Conservation (phyloP, 2,888 invertebrate genomes). For the Rhaphigaster nebulosa region DNA sequence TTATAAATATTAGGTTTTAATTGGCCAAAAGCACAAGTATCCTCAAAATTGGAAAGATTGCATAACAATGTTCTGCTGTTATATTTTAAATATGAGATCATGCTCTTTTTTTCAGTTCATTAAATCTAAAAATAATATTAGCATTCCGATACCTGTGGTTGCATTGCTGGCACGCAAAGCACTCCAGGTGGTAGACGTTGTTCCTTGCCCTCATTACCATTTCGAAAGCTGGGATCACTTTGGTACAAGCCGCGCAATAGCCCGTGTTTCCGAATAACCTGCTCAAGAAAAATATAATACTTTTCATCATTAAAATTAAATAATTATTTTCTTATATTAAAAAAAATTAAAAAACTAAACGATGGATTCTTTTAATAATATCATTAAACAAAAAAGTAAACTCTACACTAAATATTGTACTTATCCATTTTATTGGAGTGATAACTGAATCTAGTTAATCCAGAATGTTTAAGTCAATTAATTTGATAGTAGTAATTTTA, state of each 20-base stretch:
- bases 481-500: too few species aligned
- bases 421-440: too few species aligned
- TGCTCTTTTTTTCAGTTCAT: background rate
- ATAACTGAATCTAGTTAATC: too few species aligned
- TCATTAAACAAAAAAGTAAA: too few species aligned
- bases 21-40: background rate
- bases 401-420: too few species aligned
- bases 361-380: too few species aligned
- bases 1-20: background rate
- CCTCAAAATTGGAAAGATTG: background rate
- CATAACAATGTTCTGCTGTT: background rate
- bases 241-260: slow-evolving; percentile 96
- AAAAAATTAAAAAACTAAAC: too few species aligned
- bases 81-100: background rate
- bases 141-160: slow-evolving; percentile 85
- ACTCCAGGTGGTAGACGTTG: slow-evolving; percentile 97
- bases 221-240: slow-evolving; percentile 98
- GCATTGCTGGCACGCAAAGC: slow-evolving; percentile 98
- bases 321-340: too few species aligned
- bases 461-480: too few species aligned
- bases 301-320: too few species aligned
- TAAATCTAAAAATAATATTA: background rate
- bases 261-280: slow-evolving; percentile 96
- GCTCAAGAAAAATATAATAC: slow-evolving; percentile 65
- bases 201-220: slow-evolving; percentile 98